Base-by-base conservation (phyloP, 2,797 vertebrate genomes). In the Centroberyx gerrardi region DNA sequence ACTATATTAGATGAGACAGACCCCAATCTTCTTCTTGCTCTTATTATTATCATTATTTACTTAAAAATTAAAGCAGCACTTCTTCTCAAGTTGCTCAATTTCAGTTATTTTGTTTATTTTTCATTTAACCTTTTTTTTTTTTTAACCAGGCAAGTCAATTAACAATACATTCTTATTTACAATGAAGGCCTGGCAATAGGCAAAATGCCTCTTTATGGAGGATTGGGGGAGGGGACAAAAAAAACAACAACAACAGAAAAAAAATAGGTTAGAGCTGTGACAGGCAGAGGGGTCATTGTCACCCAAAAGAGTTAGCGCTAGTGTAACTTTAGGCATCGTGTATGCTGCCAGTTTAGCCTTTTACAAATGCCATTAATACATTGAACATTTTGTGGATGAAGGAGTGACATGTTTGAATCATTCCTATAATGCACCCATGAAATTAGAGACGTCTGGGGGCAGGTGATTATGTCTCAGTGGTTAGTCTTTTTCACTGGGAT, bases 371-470 rank as follows among this genome's bases (percentile, higher is more conserved):
- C 46, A 59, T 83, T 55, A 76, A 61, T 77, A 69, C 71, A 77
- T 4, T 56, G 36, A 66, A 74, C 83, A 84, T 76, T 55, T 68
- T 68, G 44, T 69, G 68, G 84, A 68, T 81, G 75, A 62, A 38
- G 66, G 80, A 90, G 85, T 81, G 85, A 79, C 81, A 84, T 83
- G 67, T 84, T 75, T 68, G 76, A 86, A 74, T 89, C 86, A 91
- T 84, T 86, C 71, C 80, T 54, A 56, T 85, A 90, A 90, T 84
- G 82, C 76, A 36, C 72, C 85, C 88, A 80, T 92, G 89, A 91
- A 91, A 93, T 90, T 73, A 83, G 83, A 87, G 72, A 79, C 67
- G 63, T 86, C 90, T 93, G 92, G 89, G 86, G 90, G 81, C 81
- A 79, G 83, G 83, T 10, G 90, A 93, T 93, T 92, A 92, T 74